phyloP scores from a whole-genome alignment of 1,140 invertebrate species.

The Trypoxylus dichotomus region DNA sequence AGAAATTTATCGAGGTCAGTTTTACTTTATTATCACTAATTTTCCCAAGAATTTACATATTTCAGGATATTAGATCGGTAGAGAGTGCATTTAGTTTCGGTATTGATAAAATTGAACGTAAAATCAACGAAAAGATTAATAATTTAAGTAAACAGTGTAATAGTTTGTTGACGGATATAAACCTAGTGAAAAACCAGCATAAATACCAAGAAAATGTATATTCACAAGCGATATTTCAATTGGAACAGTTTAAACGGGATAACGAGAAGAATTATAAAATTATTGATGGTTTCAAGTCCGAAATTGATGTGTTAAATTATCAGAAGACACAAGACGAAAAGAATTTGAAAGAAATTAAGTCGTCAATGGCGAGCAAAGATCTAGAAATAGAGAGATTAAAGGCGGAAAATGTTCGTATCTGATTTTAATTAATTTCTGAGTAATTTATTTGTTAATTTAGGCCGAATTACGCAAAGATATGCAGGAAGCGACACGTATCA shows the following conservation, averaged over 20 bases:
- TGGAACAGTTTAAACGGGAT: constrained; percentile 14
- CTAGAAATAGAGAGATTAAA: constrained; percentile 18
- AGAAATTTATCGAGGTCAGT: constrained; percentile 5
- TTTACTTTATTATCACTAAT: background rate
- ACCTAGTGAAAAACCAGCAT: background rate
- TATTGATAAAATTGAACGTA: background rate
- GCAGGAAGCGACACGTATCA: constrained; percentile 43
- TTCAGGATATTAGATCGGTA: background rate
- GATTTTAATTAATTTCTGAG: background rate
- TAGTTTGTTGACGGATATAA: background rate
- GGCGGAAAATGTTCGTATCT: constrained; percentile 16
- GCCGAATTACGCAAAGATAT: constrained; percentile 42
- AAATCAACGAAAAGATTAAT: background rate
- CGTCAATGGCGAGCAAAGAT: background rate
- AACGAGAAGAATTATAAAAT: constrained; percentile 3
- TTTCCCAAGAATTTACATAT: background rate
- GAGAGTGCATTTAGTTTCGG: background rate
- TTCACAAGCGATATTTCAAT: constrained; percentile 6
- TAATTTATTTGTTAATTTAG: constrained; percentile 34
- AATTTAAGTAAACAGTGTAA: background rate
- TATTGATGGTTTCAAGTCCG: constrained; percentile 6
- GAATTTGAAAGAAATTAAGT: background rate
- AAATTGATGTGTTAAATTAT: constrained; percentile 22
- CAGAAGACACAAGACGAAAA: background rate
- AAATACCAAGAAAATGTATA: constrained; percentile 5